Conservation (phyloP, 2,888 invertebrate species). For the Stenurella melanura region DNA sequence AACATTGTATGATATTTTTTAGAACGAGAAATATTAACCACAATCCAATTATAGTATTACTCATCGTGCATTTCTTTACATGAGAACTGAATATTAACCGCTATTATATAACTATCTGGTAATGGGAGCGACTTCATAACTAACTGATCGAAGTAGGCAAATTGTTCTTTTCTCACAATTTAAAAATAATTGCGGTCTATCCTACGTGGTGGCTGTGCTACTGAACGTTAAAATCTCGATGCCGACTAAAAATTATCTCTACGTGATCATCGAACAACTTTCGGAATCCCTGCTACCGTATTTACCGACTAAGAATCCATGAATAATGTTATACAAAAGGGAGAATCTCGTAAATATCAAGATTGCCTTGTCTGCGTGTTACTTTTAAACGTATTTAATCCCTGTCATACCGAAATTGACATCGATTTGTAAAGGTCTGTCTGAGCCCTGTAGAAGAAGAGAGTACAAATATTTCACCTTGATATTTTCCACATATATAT, state of each 20-base stretch:
- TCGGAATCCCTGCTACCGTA: slow-evolving; percentile 56
- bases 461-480: neutral
- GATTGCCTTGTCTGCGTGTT: slow-evolving; percentile 26
- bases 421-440: neutral
- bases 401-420: slow-evolving; percentile 15
- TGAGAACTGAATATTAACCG: slow-evolving; percentile 57
- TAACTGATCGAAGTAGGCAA: slow-evolving; percentile 47
- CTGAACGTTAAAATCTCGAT: slow-evolving; percentile 63
- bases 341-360: slow-evolving; percentile 34
- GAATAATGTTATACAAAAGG: slow-evolving; percentile 23
- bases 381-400: slow-evolving; percentile 25
- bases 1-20: slow-evolving; percentile 30
- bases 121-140: slow-evolving; percentile 46
- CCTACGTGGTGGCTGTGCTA: slow-evolving; percentile 65
- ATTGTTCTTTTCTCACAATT: slow-evolving; percentile 68
- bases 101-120: slow-evolving; percentile 49
- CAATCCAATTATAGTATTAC: slow-evolving; percentile 48
- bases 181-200: slow-evolving; percentile 70
- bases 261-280: slow-evolving; percentile 61
- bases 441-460: neutral
- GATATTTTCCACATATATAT: neutral
- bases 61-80: slow-evolving; percentile 42
- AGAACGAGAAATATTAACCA: slow-evolving; percentile 43
- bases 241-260: slow-evolving; percentile 63
- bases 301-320: slow-evolving; percentile 41